phyloP scores from a whole-genome alignment of 2,797 vertebrate species.

The Ptychobarbus kaznakovi region DNA sequence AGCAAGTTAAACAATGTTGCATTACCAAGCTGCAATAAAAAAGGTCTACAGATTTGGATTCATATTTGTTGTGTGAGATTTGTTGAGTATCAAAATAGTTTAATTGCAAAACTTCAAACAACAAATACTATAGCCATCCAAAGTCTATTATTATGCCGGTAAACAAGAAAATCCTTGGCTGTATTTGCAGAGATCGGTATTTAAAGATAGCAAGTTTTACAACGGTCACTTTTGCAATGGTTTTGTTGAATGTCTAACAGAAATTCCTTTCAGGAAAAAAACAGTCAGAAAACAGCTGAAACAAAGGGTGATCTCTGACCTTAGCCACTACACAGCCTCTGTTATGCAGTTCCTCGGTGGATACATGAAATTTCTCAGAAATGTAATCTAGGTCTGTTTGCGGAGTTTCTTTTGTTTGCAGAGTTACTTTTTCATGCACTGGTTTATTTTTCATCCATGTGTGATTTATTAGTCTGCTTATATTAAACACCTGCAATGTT shows the following conservation, averaged over 20 bases:
- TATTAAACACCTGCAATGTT: slow-evolving; percentile 17
- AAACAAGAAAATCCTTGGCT: slow-evolving; percentile 11
- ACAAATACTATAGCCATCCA: not conserved
- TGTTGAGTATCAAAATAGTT: slow-evolving; percentile 14
- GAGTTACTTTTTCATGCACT: slow-evolving; percentile 13
- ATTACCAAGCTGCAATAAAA: not conserved
- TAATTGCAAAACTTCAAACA: not conserved
- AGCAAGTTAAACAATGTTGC: slow-evolving; percentile 4
- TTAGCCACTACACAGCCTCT: slow-evolving; percentile 17
- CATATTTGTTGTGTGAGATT: slow-evolving; percentile 13
- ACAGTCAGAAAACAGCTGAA: slow-evolving; percentile 15
- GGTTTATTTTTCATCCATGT: not conserved
- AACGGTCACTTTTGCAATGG: not conserved
- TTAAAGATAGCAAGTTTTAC: slow-evolving; percentile 12
- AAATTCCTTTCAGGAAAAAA: not conserved
- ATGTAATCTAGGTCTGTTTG: slow-evolving; percentile 6
- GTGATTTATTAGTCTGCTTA: slow-evolving; percentile 1
- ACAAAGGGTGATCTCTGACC: slow-evolving; percentile 23
- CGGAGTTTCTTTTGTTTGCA: not conserved
- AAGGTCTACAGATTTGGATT: not conserved
- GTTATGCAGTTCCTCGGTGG: not conserved
- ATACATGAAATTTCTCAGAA: not conserved
- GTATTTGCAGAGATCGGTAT: not conserved
- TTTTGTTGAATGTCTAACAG: slow-evolving; percentile 6
- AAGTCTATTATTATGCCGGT: not conserved